Evolutionary conservation across 2,113 vertebrate genomes (phyloP), one percentile per base, ranked within the genome.

Genomic region (Pitta sordida): DNA sequence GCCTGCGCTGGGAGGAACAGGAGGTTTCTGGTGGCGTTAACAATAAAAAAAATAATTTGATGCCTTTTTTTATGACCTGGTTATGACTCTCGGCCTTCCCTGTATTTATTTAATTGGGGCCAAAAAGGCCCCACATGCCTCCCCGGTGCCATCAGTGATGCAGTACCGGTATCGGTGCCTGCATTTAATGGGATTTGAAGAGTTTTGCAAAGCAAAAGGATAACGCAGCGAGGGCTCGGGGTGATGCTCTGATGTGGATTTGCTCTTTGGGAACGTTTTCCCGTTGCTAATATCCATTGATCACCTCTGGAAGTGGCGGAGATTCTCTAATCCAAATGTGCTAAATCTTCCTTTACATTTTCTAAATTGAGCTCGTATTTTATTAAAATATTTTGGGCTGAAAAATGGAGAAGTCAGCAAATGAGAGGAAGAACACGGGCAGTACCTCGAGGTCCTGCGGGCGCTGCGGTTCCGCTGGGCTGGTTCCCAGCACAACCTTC

Each of bases 11-110:
- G 55, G 74, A 70, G 70, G 68, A 83, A 37, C 58, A 67, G 79
- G 77, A 93, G 81, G 48, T 46, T 90, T 84, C 85, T 88, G 75
- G 78, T 83, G 70, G 65, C 13, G 3, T 39, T n/a, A 64, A 73
- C 91, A 77, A 87, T 68, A 75, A 89, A 94, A 86, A 76, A 86
- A 68, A 83, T 60, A 39, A 70, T 85, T 49, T 85, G 67, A 88
- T 86, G 81, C 19, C n/a, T 39, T 68, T 81, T 53, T 95, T 95
- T 65, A 93, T 84, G 62, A 60, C 83, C 80, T 59, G 59, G 48
- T 87, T 91, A 87, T 88, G 79, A 53, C 39, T 43, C 58, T 29
- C 55, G 49, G n/a, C 86, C 87, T 69, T 84, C 39, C 9, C 73
- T 73, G 23, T 63, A 30, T 65, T 70, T 56, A 48, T 63, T 68